phyloP scores from a whole-genome alignment of 1,140 invertebrate species.

The Oedothorax gibbosus region DNA sequence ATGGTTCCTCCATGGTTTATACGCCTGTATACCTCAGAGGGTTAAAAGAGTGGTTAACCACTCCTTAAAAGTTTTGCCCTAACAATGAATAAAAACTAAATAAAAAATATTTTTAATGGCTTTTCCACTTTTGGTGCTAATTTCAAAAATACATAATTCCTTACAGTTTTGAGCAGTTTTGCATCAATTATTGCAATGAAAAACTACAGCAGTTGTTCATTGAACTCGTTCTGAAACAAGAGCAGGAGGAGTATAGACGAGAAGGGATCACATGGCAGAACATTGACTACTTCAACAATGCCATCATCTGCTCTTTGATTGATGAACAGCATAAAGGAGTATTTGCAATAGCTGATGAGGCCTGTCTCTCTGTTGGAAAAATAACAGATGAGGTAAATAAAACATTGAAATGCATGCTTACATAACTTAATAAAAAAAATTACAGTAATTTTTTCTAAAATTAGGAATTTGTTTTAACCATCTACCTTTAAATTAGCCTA shows the following conservation, averaged over 20 bases:
- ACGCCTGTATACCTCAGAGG: no score
- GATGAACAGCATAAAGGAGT: constrained; percentile 91
- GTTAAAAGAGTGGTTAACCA: no score
- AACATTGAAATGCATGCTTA: no score
- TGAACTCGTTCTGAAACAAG: constrained; percentile 77
- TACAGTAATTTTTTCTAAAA: background rate
- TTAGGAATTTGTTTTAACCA: background rate
- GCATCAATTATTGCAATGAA: constrained; percentile 93
- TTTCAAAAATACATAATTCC: constrained; percentile 67
- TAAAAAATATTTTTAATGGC: no score
- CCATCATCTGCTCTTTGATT: constrained; percentile 64
- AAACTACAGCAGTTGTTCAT: constrained; percentile 84
- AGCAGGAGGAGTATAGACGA: constrained; percentile 86
- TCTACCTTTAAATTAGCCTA: background rate
- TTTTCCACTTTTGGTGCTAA: no score
- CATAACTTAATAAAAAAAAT: background rate
- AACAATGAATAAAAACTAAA: no score
- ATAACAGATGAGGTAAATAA: constrained; percentile 79
- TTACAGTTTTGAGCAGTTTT: constrained; percentile 82
- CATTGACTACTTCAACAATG: constrained; percentile 72
- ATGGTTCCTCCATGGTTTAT: no score
- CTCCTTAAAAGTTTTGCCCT: no score
- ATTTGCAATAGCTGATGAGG: constrained; percentile 93
- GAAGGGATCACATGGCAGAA: constrained; percentile 78
- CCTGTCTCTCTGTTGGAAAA: constrained; percentile 89